These are phyloP conservation scores for Chlorodrepanis virens DNA, from an alignment of 2,113 vertebrate genomes.

Conservation along the genomic window DNA sequence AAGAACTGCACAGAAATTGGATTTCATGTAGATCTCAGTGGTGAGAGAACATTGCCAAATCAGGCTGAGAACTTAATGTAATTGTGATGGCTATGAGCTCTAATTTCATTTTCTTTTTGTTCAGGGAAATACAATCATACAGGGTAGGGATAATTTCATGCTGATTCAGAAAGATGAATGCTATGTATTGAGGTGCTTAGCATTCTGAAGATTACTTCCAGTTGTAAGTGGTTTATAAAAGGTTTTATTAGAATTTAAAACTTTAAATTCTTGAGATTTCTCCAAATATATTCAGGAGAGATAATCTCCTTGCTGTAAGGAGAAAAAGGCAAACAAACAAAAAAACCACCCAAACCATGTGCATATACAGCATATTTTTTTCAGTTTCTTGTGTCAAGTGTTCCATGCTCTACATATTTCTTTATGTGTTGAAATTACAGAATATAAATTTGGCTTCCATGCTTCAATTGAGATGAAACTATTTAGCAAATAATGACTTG, in stretches of 20 bases:
- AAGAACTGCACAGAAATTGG: not conserved
- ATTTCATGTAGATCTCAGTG: not conserved
- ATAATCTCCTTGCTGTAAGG: not conserved
- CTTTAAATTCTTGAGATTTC: not conserved
- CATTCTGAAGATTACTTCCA: not conserved
- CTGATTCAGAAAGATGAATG: not conserved
- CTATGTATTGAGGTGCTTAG: not conserved
- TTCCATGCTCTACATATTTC: not conserved
- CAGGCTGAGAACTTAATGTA: not conserved
- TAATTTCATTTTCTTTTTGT: slow-evolving; percentile 14
- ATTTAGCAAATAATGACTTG: not conserved
- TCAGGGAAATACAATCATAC: not conserved
- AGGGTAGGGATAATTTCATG: not conserved
- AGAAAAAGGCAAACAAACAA: not conserved
- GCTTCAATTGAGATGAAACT: not conserved
- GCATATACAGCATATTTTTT: not conserved
- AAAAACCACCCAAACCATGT: not conserved
- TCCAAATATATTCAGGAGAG: not conserved
- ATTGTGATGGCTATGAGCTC: not conserved
- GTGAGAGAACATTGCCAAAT: not conserved
- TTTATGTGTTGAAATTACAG: not conserved
- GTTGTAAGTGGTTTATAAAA: not conserved
- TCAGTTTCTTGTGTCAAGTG: not conserved
- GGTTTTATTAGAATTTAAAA: not conserved
- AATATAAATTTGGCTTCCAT: not conserved